These are phyloP conservation scores for Catharus ustulatus DNA, from an alignment of 2,797 vertebrate genomes.

Conservation along the genomic window DNA sequence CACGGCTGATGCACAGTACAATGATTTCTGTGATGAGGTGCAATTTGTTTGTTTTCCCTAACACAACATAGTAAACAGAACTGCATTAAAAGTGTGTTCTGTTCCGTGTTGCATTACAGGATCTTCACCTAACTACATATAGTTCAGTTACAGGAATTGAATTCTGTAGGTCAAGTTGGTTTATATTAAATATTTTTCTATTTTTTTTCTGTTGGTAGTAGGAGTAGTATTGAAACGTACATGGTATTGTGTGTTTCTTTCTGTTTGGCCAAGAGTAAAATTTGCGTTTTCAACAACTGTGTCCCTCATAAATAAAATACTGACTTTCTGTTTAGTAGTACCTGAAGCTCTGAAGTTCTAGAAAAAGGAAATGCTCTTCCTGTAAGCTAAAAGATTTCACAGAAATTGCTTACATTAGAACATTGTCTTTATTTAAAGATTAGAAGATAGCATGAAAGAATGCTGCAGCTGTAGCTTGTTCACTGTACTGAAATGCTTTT, in stretches of 20 bases:
- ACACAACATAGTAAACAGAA: background rate
- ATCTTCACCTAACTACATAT: background rate
- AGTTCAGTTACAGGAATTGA: background rate
- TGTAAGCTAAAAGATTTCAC: background rate
- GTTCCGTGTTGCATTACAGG: background rate
- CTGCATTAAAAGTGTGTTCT: background rate
- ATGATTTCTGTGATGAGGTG: background rate
- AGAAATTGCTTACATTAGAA: background rate
- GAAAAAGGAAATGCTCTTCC: background rate
- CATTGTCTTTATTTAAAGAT: background rate
- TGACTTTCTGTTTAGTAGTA: background rate
- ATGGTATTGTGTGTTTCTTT: background rate
- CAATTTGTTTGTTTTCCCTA: background rate
- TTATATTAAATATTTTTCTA: background rate
- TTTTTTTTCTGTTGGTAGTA: background rate
- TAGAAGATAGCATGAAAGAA: background rate
- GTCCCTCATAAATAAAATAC: background rate
- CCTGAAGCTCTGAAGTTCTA: background rate
- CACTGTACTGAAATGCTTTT: conserved; percentile 3
- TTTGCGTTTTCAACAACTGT: background rate
- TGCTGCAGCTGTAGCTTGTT: conserved; percentile 6
- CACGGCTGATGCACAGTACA: background rate
- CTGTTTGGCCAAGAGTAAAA: background rate
- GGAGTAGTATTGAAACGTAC: background rate
- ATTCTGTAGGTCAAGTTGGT: background rate